Evolutionary conservation across 2,888 invertebrate genomes (phyloP).

Genomic region (Himalopsyche anomala): DNA sequence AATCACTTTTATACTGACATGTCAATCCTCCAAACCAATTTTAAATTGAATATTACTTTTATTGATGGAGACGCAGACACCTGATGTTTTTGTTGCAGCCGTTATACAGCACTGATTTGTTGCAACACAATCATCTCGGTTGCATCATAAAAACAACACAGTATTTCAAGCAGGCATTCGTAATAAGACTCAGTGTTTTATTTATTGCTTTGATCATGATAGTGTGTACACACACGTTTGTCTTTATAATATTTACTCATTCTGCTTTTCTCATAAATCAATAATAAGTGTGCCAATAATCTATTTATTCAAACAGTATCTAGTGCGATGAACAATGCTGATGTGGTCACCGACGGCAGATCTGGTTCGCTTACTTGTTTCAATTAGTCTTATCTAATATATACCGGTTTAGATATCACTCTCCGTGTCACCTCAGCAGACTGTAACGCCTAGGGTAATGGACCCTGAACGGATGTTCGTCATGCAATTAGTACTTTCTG

Average conservation of each 20-base stretch:
- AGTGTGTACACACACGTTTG: too few species aligned
- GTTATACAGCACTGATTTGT: neutral
- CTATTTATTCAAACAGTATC: constrained; percentile 12
- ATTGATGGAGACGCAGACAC: too few species aligned
- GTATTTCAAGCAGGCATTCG: neutral
- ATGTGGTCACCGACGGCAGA: neutral
- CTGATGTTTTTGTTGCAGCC: neutral
- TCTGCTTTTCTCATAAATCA: constrained; percentile 13
- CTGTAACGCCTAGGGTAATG: neutral
- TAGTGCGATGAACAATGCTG: constrained; percentile 11
- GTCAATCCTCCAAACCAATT: too few species aligned
- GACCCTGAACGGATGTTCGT: constrained; percentile 23
- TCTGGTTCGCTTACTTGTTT: constrained; percentile 22
- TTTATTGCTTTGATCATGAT: too few species aligned
- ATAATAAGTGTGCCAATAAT: constrained; percentile 31
- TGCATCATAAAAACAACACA: neutral
- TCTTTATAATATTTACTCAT: neutral
- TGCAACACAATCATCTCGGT: neutral
- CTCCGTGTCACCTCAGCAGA: neutral
- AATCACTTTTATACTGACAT: too few species aligned
- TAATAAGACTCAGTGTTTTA: neutral
- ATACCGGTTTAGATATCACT: neutral
- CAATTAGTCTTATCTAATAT: constrained; percentile 4
- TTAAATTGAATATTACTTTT: too few species aligned
- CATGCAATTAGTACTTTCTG: neutral